Conservation (phyloP, 2,797 vertebrate species). For the Pseudomugil tenellus region DNA sequence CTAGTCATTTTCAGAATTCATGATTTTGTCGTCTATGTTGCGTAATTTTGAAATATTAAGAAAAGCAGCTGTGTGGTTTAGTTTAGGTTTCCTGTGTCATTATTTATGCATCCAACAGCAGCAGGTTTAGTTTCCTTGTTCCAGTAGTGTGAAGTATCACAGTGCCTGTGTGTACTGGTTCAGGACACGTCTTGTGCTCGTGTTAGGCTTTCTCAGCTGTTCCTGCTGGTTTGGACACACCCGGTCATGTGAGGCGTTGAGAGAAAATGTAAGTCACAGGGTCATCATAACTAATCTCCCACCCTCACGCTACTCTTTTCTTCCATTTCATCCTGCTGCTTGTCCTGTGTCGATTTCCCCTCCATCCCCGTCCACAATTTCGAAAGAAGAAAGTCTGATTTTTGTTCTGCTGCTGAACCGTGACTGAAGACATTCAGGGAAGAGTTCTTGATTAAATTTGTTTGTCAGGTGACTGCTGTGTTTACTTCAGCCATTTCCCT, state of each 20-base stretch:
- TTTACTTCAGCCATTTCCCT: constrained; percentile 37
- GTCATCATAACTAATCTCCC: constrained; percentile 68
- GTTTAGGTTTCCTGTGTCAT: constrained; percentile 14
- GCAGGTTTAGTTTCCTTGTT: constrained; percentile 32
- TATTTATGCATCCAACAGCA: constrained; percentile 10
- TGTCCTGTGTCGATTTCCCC: neutral
- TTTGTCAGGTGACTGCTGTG: constrained; percentile 36
- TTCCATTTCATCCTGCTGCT: constrained; percentile 1
- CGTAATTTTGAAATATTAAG: constrained; percentile 21
- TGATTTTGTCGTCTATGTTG: constrained; percentile 6
- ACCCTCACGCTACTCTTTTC: constrained; percentile 29
- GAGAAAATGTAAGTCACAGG: constrained; percentile 76
- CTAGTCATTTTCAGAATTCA: neutral
- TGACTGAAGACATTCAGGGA: constrained; percentile 5
- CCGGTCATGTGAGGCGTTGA: constrained; percentile 59
- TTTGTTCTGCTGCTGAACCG: constrained; percentile 1
- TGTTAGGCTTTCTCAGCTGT: constrained; percentile 76
- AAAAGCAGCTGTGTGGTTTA: constrained; percentile 13
- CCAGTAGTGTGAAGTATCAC: constrained; percentile 25
- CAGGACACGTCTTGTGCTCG: constrained; percentile 24
- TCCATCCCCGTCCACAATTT: neutral
- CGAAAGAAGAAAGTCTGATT: constrained; percentile 4
- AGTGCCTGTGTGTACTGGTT: neutral
- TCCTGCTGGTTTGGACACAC: constrained; percentile 52
- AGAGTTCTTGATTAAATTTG: constrained; percentile 15